Conservation (phyloP, 2,888 invertebrate genomes). For the Xiphydria camelus region DNA sequence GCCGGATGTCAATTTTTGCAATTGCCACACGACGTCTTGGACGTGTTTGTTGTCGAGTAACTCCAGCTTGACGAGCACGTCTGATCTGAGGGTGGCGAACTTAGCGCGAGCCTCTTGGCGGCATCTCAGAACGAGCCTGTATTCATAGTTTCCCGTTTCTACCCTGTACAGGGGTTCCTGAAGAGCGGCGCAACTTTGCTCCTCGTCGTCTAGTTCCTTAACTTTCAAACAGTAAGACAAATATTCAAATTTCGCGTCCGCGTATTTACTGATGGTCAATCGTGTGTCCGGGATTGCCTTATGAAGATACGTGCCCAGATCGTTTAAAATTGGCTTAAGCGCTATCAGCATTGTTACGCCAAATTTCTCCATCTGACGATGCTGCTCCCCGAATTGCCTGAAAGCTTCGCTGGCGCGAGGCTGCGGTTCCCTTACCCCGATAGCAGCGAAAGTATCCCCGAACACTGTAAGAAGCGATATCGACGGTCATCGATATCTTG, state of each 20-base stretch:
- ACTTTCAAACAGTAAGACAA: conserved; percentile 98
- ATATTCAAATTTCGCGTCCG: conserved; percentile 99
- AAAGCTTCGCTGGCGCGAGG: conserved; percentile 95
- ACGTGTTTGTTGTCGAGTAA: conserved; percentile 97
- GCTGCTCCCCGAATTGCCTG: conserved; percentile 91
- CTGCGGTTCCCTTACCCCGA: conserved; percentile 95
- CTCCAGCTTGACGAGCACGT: conserved; percentile 96
- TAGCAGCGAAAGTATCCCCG: conserved; percentile 92
- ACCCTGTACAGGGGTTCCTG: conserved; percentile 97
- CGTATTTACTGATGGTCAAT: conserved; percentile 95
- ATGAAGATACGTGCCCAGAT: conserved; percentile 94
- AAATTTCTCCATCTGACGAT: conserved; percentile 87
- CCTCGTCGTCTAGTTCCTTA: conserved; percentile 99
- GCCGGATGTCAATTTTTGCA: conserved; percentile 82
- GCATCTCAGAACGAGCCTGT: conserved; percentile 92
- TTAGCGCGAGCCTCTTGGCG: conserved; percentile 90
- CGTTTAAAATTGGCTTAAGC: conserved; percentile 90
- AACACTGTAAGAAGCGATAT: conserved; percentile 63
- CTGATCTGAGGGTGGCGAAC: conserved; percentile 82
- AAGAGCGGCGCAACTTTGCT: conserved; percentile 87
- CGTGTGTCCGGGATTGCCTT: conserved; percentile 99
- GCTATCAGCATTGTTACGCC: conserved; percentile 88
- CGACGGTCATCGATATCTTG: neutral
- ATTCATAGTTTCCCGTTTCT: conserved; percentile 99
- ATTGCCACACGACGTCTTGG: conserved; percentile 87